These are phyloP conservation scores for Xiphophorus hellerii DNA, from an alignment of 2,113 vertebrate genomes.

Conservation along the genomic window DNA sequence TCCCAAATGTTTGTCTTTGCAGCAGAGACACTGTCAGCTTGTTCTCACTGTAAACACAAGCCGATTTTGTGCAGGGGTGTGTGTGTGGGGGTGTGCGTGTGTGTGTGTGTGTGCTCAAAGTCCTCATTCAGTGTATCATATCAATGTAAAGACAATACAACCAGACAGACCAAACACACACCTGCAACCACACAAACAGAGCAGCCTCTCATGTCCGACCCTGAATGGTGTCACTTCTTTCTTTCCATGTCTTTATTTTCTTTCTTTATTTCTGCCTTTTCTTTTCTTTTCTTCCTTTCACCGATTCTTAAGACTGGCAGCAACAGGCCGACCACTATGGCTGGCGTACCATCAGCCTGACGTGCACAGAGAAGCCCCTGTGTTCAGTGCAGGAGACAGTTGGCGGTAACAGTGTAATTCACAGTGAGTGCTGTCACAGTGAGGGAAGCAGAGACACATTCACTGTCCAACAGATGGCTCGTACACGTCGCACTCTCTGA, in stretches of 20 bases:
- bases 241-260: conserved; percentile 39
- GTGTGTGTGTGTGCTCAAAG: conserved; percentile 23
- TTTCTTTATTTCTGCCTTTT: conserved; percentile 18
- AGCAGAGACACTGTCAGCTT: neutral
- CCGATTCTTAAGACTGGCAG: conserved; percentile 24
- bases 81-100: neutral
- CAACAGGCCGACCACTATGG: conserved; percentile 55
- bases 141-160: conserved; percentile 43
- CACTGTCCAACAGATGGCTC: conserved; percentile 70
- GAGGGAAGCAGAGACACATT: conserved; percentile 69
- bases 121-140: conserved; percentile 34
- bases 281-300: conserved; percentile 25
- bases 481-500: conserved; percentile 51
- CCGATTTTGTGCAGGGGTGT: conserved; percentile 13
- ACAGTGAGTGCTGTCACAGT: conserved; percentile 64
- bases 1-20: neutral
- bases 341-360: conserved; percentile 48
- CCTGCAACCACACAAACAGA: conserved; percentile 66
- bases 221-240: conserved; percentile 64
- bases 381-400: conserved; percentile 58
- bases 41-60: conserved; percentile 22
- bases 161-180: conserved; percentile 53
- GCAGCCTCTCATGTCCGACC: conserved; percentile 46
- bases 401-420: conserved; percentile 63
- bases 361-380: conserved; percentile 61